Evolutionary conservation across 2,113 vertebrate species (phyloP).

Genomic region (Orthonyx spaldingii): DNA sequence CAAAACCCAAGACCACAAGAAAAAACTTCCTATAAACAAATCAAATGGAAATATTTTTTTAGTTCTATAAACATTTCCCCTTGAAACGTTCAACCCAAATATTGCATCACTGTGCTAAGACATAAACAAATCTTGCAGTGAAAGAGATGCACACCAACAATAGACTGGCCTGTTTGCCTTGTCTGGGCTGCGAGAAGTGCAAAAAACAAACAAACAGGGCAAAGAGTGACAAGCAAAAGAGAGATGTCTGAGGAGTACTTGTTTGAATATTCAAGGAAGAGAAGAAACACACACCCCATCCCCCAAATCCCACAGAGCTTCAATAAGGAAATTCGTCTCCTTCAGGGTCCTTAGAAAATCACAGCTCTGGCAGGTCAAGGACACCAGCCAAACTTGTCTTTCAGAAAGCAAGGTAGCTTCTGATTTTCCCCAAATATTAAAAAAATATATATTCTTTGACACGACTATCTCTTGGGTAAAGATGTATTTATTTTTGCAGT

Average conservation of each 20-base stretch:
- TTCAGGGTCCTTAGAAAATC: not conserved
- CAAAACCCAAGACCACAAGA: constrained; percentile 62
- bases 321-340: not conserved
- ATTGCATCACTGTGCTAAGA: constrained; percentile 63
- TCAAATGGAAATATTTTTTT: constrained; percentile 68
- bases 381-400: not conserved
- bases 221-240: constrained; percentile 37
- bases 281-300: not conserved
- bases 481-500: not conserved
- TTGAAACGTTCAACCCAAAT: constrained; percentile 64
- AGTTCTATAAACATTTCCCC: constrained; percentile 63
- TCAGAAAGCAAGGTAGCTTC: not conserved
- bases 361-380: not conserved
- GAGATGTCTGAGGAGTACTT: not conserved
- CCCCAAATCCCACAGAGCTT: not conserved
- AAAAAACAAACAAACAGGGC: constrained; percentile 60
- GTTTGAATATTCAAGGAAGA: not conserved
- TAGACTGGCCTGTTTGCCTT: constrained; percentile 49
- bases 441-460: not conserved
- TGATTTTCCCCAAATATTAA: not conserved
- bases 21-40: constrained; percentile 67
- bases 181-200: not conserved
- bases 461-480: not conserved
- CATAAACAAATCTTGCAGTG: constrained; percentile 60
- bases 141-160: constrained; percentile 58